phyloP scores from a whole-genome alignment of 2,888 invertebrate species.

The Pteria penguin region DNA sequence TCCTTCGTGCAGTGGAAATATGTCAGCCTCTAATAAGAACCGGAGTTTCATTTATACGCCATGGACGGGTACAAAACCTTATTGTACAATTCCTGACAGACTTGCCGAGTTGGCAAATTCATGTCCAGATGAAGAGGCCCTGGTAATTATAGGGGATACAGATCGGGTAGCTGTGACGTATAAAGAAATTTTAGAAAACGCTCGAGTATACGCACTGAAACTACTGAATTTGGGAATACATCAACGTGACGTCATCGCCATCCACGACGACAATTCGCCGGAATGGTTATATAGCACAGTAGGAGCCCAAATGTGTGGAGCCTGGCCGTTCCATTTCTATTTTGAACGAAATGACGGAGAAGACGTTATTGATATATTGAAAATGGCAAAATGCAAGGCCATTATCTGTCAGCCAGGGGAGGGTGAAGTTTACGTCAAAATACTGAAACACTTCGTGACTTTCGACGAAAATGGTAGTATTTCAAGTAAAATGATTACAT shows the following conservation, averaged over 20 bases:
- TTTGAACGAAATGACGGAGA: background rate
- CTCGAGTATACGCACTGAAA: background rate
- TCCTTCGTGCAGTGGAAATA: no score
- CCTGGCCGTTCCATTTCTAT: background rate
- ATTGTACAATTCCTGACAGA: background rate
- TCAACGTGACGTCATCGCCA: background rate
- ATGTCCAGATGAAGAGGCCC: background rate
- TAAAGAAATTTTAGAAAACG: background rate
- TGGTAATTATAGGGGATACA: background rate
- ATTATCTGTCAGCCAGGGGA: background rate
- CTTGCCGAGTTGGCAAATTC: background rate
- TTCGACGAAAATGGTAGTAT: background rate
- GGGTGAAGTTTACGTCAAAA: background rate
- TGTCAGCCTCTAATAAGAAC: no score
- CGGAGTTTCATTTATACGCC: background rate
- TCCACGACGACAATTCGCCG: background rate
- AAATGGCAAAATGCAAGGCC: background rate
- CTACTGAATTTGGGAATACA: background rate
- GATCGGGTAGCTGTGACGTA: background rate
- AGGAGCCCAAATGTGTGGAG: background rate
- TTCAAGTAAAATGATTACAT: background rate
- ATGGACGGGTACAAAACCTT: background rate
- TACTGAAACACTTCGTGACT: background rate
- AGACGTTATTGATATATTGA: background rate
- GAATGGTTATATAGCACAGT: background rate